phyloP scores from a whole-genome alignment of 1,140 invertebrate species.

The Pogonomyrmex barbatus region DNA sequence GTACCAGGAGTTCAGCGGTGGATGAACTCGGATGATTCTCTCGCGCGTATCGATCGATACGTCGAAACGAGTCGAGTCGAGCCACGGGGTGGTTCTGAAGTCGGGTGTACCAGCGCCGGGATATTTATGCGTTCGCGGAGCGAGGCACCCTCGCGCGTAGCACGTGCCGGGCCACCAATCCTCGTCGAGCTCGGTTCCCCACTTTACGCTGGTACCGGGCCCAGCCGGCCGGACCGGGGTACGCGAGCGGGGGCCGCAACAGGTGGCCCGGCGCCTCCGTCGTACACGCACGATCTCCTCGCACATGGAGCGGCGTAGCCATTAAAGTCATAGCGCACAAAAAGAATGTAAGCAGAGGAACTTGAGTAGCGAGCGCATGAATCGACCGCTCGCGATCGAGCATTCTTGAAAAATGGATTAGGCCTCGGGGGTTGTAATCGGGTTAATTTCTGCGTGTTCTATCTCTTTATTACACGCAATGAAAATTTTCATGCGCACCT shows the following conservation, averaged over 20 bases:
- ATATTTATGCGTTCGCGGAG: slow-evolving; percentile 84
- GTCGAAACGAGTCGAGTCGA: slow-evolving; percentile 64
- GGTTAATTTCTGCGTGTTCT: background rate
- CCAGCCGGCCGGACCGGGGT: slow-evolving; percentile 57
- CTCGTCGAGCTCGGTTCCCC: slow-evolving; percentile 60
- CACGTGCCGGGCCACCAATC: slow-evolving; percentile 85
- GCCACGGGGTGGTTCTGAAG: slow-evolving; percentile 81
- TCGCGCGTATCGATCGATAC: slow-evolving; percentile 9
- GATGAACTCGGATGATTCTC: background rate
- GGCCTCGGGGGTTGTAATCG: background rate
- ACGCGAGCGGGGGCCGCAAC: slow-evolving; percentile 77
- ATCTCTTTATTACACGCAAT: background rate
- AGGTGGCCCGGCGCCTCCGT: slow-evolving; percentile 83
- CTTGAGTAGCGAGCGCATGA: background rate
- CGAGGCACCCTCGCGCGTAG: slow-evolving; percentile 82
- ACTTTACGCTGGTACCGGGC: slow-evolving; percentile 47
- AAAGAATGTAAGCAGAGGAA: slow-evolving; percentile 19
- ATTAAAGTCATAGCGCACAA: slow-evolving; percentile 55
- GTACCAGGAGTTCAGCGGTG: background rate
- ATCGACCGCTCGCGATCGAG: background rate
- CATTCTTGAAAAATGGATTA: background rate
- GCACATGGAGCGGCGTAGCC: slow-evolving; percentile 51
- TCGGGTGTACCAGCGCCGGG: slow-evolving; percentile 61
- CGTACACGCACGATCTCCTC: slow-evolving; percentile 68
- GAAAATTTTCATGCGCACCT: slow-evolving; percentile 27